A percentile compares a stretch with the other conserved stretches of the same genome.
These are phyloP conservation scores for Achroia grisella DNA, from an alignment of 1,140 invertebrate genomes.

Conservation along the genomic window DNA sequence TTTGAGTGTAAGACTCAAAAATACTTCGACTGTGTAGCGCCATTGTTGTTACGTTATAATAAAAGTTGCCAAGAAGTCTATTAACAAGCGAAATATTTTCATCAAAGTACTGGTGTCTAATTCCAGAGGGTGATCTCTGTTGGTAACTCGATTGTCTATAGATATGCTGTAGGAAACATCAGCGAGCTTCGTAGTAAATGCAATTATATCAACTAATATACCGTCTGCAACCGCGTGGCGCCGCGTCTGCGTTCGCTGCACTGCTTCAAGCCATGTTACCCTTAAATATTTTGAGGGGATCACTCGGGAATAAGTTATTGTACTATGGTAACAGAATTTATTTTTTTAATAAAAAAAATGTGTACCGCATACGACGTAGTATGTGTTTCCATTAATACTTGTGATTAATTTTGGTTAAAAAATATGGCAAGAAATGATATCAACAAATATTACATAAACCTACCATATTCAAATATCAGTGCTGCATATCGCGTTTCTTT, in stretches of 20 bases:
- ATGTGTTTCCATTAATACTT: background rate
- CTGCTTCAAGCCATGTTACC: conserved; percentile 36
- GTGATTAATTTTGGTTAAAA: background rate
- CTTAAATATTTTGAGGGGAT: conserved; percentile 54
- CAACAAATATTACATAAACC: conserved; percentile 5
- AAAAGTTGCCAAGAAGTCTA: conserved; percentile 25
- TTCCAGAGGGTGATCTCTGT: conserved; percentile 62
- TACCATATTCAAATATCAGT: conserved; percentile 18
- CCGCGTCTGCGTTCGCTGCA: conserved; percentile 12
- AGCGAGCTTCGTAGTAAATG: conserved; percentile 65
- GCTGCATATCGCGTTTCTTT: conserved; percentile 50
- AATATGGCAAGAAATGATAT: background rate
- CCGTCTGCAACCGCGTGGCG: conserved; percentile 53
- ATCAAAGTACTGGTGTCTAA: conserved; percentile 47
- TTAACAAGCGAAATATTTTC: conserved; percentile 54
- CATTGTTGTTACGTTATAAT: too few species aligned
- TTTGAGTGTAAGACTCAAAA: conserved; percentile 6
- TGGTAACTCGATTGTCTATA: conserved; percentile 69
- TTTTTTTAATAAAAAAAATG: too few species aligned
- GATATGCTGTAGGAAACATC: conserved; percentile 58
- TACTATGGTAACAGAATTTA: conserved; percentile 20
- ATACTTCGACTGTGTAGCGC: too few species aligned
- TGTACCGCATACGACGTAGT: too few species aligned
- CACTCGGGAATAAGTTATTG: conserved; percentile 49
- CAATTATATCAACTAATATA: conserved; percentile 70